Percentiles rank a stretch among this genome's conserved stretches.
Evolutionary conservation across 2,113 vertebrate species (phyloP).

Genomic region (Antechinus stuartii): DNA sequence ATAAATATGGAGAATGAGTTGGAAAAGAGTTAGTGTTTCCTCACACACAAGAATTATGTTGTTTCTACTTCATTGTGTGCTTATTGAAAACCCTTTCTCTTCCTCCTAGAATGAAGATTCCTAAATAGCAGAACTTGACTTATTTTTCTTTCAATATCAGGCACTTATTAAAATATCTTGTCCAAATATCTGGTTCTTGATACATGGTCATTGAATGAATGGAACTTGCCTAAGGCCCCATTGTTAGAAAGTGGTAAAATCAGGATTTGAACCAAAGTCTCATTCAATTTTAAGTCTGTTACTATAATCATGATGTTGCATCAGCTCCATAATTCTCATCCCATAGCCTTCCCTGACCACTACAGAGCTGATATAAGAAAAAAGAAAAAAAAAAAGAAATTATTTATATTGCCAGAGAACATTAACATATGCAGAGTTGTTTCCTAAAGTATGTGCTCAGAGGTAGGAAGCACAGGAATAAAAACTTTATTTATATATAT

Average conservation of each 20-base stretch:
- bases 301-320: background rate
- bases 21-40: background rate
- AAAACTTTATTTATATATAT: background rate
- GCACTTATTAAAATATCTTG: background rate
- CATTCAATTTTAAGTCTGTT: background rate
- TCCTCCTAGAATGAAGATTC: background rate
- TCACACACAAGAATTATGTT: background rate
- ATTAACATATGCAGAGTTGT: background rate
- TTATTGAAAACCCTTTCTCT: background rate
- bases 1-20: background rate
- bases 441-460: background rate
- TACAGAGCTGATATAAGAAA: background rate
- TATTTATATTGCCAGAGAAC: fast-evolving
- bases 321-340: background rate
- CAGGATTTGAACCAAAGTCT: background rate
- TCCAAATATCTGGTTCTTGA: background rate
- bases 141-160: background rate
- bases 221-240: background rate
- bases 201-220: background rate
- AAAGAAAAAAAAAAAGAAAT: background rate
- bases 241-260: background rate
- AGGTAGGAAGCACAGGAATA: background rate
- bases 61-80: background rate
- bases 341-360: background rate
- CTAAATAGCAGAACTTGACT: background rate